phyloP scores from a whole-genome alignment of 2,113 vertebrate species.

The Bos indicus region DNA sequence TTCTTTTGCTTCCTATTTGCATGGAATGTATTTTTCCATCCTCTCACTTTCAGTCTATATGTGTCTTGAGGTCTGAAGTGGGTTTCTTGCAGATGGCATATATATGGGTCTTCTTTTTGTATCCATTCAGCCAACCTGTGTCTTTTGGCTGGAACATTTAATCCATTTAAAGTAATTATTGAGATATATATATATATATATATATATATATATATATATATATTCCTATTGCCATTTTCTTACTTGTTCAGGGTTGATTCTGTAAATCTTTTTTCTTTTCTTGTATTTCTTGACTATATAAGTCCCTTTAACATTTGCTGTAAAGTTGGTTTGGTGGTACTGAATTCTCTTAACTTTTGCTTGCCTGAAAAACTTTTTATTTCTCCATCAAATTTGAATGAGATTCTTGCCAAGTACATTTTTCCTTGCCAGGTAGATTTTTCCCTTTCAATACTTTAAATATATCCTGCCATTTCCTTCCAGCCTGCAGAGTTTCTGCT shows the following conservation, averaged over 20 bases:
- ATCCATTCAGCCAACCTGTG: background rate
- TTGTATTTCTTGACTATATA: background rate
- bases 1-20: background rate
- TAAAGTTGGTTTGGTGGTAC: background rate
- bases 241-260: background rate
- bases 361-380: background rate
- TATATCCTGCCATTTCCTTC: background rate
- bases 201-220: background rate
- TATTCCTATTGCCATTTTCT: background rate
- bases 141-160: background rate
- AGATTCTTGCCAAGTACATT: background rate
- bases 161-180: background rate
- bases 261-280: background rate
- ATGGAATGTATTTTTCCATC: background rate
- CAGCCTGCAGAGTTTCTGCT: background rate
- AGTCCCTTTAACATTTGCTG: background rate
- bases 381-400: background rate
- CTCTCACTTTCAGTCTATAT: background rate
- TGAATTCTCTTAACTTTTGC: background rate
- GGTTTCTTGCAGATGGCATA: background rate
- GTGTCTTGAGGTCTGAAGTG: background rate
- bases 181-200: background rate
- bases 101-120: background rate
- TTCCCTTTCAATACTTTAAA: background rate
- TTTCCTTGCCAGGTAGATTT: background rate